Evolutionary conservation across 2,113 vertebrate genomes (phyloP), one percentile per base, ranked within the genome.

Genomic region (Pelmatolapia mariae): DNA sequence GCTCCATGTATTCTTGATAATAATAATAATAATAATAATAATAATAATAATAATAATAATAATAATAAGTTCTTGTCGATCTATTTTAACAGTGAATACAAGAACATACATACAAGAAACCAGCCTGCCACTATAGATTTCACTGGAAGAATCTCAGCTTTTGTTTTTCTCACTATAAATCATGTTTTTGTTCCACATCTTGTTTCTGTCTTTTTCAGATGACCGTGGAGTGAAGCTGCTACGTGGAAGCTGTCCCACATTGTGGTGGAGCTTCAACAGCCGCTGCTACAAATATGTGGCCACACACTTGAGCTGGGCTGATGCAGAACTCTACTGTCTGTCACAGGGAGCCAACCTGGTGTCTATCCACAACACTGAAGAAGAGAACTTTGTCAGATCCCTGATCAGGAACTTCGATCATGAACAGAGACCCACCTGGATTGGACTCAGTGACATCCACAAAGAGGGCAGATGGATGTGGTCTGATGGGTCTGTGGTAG

Each of bases 261-360:
- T 80, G 83, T 92, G 92, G 92, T 83, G 0, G 68, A 63, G 8
- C 19, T 93, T 88, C 79, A 54, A 61, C 1, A 7, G 5, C 8
- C 66, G 50, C 59, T 92, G 92, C 71, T 93, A 85, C 83, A 93
- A 93, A 11, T 91, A 91, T 4, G 0, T 89, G 0, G 1, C 80
- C 13, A 24, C 81, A 12, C 4, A 0, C 1, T 1, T 79, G 89
- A 59, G 10, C 81, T 93, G 89, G 87, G 79, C 59, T 63, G 87
- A 92, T 40, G 92, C 87, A 56, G 92, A 91, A 8, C 10, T 88
- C 10, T 0, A 89, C 31, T 92, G 90, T 38, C 1, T 86, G 57
- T 76, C 31, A 56, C 1, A 78, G 26, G 8, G 24, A 45, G 82
- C 81, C 86, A 90, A 92, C 87, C 76, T 93, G 86, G 90, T 93